Evolutionary conservation across 1,140 invertebrate species (phyloP).

Genomic region (Archivesica marissinica): DNA sequence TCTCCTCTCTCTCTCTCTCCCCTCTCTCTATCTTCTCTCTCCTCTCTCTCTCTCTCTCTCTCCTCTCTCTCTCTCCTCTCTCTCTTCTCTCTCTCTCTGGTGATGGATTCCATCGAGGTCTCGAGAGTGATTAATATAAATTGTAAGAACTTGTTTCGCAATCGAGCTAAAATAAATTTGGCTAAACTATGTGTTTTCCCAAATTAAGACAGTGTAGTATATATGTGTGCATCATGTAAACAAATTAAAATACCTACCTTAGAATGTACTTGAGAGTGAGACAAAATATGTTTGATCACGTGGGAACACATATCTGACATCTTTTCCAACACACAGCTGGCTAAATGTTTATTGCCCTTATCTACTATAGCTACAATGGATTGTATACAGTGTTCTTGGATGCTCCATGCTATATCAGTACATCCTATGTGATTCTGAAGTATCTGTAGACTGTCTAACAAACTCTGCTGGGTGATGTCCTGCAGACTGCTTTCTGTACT

Average conservation of each 20-base stretch:
- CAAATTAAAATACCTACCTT: neutral
- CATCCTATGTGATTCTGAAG: neutral
- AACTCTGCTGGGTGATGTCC: slow-evolving; percentile 9
- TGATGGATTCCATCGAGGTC: too few relatives aligned
- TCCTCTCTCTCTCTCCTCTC: too few relatives aligned
- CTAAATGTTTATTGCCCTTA: neutral
- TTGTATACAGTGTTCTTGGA: slow-evolving; percentile 35
- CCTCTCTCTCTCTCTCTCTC: too few relatives aligned
- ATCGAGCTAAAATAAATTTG: too few relatives aligned
- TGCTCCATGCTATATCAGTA: neutral
- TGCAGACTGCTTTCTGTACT: neutral
- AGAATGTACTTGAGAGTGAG: neutral
- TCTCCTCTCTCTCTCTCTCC: too few relatives aligned
- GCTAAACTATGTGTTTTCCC: neutral
- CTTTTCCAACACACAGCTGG: neutral
- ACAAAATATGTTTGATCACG: slow-evolving; percentile 5
- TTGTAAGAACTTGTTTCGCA: too few relatives aligned
- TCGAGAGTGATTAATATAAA: too few relatives aligned
- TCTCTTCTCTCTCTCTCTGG: too few relatives aligned
- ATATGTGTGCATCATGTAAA: neutral
- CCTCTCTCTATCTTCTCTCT: too few relatives aligned
- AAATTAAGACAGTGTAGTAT: neutral
- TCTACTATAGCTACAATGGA: slow-evolving; percentile 2
- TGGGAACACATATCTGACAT: neutral
- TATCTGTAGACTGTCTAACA: slow-evolving; percentile 20